phyloP scores from a whole-genome alignment of 2,113 vertebrate genomes.

The Catharus minimus region DNA sequence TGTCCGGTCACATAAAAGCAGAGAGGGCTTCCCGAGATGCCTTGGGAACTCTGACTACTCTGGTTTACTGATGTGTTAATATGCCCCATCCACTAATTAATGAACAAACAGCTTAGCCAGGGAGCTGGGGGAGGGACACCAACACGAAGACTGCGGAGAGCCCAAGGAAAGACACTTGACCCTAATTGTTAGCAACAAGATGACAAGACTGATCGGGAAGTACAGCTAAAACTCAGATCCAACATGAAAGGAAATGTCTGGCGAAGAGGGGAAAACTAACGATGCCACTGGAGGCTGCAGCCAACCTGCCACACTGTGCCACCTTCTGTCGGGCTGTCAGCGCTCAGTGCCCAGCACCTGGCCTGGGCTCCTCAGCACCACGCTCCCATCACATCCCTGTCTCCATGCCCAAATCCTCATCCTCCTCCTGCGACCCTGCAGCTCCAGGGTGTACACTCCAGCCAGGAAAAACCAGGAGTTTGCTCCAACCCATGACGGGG shows the following conservation, averaged over 20 bases:
- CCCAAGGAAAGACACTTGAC: slow-evolving; percentile 62
- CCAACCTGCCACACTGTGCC: slow-evolving; percentile 5
- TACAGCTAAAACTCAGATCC: slow-evolving; percentile 20
- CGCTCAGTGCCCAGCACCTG: background rate
- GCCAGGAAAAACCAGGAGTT: background rate
- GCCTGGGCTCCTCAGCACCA: background rate
- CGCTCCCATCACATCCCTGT: background rate
- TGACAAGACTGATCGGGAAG: slow-evolving; percentile 55
- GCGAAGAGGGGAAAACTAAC: slow-evolving; percentile 4
- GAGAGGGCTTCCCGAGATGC: slow-evolving; percentile 67
- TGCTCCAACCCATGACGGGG: fast-evolving
- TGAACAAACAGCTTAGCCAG: slow-evolving; percentile 64
- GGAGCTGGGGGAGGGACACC: slow-evolving; percentile 58
- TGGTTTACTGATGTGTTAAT: slow-evolving; percentile 63
- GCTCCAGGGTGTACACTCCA: background rate
- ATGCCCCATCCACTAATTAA: slow-evolving; percentile 68
- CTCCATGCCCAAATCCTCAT: background rate
- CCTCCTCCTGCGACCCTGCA: background rate
- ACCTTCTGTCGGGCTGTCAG: slow-evolving; percentile 14
- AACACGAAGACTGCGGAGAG: background rate
- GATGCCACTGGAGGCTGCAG: background rate
- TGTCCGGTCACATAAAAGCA: slow-evolving; percentile 59
- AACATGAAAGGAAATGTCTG: slow-evolving; percentile 56
- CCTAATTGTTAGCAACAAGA: slow-evolving; percentile 61
- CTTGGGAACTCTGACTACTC: slow-evolving; percentile 60